phyloP scores from a whole-genome alignment of 2,888 invertebrate species.

The Protula sp. region DNA sequence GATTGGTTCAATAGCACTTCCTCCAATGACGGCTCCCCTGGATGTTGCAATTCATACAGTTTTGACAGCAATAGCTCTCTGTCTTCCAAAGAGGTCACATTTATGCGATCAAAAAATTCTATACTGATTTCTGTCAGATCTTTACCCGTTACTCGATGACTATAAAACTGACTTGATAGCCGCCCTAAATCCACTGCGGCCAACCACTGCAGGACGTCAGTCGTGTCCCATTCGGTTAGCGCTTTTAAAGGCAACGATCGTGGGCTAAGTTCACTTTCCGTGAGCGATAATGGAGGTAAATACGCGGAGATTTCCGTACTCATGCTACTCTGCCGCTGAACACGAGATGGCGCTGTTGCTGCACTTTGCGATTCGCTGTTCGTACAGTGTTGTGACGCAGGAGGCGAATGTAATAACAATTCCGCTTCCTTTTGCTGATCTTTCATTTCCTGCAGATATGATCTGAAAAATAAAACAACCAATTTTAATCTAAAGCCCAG shows the following conservation, averaged over 20 bases:
- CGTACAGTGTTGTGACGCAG: not conserved
- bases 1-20: not conserved
- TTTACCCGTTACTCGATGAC: not conserved
- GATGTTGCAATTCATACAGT: constrained; percentile 10
- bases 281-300: not conserved
- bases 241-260: not conserved
- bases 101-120: constrained; percentile 3
- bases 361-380: not conserved
- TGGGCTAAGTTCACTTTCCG: not conserved
- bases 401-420: not conserved
- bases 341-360: not conserved
- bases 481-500: too few relatives aligned
- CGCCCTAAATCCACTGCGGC: not conserved
- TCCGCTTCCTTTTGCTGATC: not conserved
- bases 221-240: constrained; percentile 1
- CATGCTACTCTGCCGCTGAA: not conserved
- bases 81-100: not conserved
- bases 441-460: not conserved
- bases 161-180: not conserved
- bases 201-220: constrained; percentile 8
- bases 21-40: constrained; percentile 2
- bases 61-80: constrained; percentile 8
- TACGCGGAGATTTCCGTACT: not conserved
- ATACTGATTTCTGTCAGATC: constrained; percentile 6
- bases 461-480: not conserved